These are phyloP conservation scores for Pachycephus smyrnensis DNA, from an alignment of 2,888 invertebrate species.

Conservation along the genomic window DNA sequence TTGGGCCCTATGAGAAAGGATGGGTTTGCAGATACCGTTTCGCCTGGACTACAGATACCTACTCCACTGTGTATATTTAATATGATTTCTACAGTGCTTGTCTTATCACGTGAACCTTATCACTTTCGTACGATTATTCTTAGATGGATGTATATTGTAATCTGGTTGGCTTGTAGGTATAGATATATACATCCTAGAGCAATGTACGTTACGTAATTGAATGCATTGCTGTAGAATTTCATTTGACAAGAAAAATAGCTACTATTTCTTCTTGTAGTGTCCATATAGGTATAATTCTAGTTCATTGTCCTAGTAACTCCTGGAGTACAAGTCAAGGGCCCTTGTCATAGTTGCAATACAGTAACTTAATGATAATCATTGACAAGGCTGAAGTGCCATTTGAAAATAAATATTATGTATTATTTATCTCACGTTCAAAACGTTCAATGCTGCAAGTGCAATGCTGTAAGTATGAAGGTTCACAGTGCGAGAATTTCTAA, in stretches of 20 bases:
- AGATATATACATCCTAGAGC: neutral
- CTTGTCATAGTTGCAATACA: neutral
- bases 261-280: neutral
- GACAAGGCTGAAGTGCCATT: neutral
- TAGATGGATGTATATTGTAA: neutral
- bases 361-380: neutral
- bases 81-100: neutral
- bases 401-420: neutral
- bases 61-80: neutral
- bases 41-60: neutral
- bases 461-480: neutral
- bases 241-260: neutral
- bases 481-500: neutral
- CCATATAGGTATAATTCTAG: slow-evolving; percentile 10
- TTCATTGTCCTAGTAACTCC: slow-evolving; percentile 37
- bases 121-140: neutral
- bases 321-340: slow-evolving; percentile 36
- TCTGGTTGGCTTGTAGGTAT: neutral
- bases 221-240: neutral
- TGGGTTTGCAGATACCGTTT: neutral
- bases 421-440: neutral
- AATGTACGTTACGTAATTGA: neutral
- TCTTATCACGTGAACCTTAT: neutral
- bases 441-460: neutral
- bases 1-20: neutral